Conservation (phyloP, 2,888 invertebrate genomes). For the Bhutanitis thaidina region DNA sequence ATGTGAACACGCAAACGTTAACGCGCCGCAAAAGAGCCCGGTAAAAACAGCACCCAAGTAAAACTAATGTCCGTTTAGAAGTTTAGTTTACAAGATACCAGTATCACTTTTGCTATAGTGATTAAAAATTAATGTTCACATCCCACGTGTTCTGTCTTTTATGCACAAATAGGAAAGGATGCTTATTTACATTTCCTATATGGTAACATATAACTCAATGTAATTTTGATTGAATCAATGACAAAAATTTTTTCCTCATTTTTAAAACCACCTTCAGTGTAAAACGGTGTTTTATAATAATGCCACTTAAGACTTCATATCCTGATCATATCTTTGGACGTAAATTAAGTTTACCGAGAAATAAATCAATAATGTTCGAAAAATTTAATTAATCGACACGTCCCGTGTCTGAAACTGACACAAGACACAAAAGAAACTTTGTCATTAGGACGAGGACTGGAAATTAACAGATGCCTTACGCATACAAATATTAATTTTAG, state of each 20-base stretch:
- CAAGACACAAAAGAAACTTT: neutral
- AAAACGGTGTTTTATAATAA: too few species aligned
- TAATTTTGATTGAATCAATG: too few species aligned
- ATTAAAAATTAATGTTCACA: constrained; percentile 25
- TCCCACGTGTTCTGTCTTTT: too few species aligned
- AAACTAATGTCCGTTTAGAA: constrained; percentile 23
- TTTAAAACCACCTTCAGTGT: too few species aligned
- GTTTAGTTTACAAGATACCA: neutral
- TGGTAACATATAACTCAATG: too few species aligned
- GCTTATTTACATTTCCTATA: too few species aligned
- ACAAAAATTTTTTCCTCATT: too few species aligned
- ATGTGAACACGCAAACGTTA: constrained; percentile 28
- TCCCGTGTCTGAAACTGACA: neutral
- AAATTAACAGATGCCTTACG: neutral
- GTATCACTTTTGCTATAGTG: constrained; percentile 18
- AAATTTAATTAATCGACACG: neutral
- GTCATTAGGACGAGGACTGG: neutral
- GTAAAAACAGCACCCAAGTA: constrained; percentile 14
- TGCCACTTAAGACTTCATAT: too few species aligned
- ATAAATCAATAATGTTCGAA: neutral
- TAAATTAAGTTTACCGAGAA: neutral
- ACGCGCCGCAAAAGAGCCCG: constrained; percentile 2
- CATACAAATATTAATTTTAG: neutral
- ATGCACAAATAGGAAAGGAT: too few species aligned
- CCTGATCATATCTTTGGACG: neutral